A percentile compares a stretch with the other conserved stretches of the same genome.
Evolutionary conservation across 2,113 vertebrate species (phyloP).

Genomic region (Spilogale gracilis): DNA sequence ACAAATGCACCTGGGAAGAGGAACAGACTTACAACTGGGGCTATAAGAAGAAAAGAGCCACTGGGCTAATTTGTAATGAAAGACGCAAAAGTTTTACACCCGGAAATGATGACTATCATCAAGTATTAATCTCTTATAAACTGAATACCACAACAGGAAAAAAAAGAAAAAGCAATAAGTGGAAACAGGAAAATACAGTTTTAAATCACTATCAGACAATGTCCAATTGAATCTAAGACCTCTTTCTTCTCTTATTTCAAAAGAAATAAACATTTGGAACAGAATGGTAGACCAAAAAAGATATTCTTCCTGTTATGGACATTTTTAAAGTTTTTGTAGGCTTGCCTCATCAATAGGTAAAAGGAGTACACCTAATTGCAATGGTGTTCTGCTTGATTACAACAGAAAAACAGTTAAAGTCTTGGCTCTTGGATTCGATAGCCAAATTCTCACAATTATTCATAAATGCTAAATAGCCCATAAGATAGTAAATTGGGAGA

Average conservation of each 20-base stretch:
- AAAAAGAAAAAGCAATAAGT: neutral
- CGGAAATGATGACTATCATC: neutral
- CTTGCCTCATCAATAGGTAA: neutral
- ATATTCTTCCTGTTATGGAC: neutral
- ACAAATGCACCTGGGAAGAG: neutral
- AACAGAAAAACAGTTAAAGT: neutral
- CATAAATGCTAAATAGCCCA: neutral
- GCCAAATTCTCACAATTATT: neutral
- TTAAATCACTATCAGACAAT: neutral
- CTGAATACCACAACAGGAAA: neutral
- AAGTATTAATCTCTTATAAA: neutral
- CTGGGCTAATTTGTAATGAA: neutral
- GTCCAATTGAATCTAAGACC: neutral
- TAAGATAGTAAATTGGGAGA: neutral
- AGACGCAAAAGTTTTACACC: neutral
- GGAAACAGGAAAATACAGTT: neutral
- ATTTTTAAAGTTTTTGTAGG: neutral
- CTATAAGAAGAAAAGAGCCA: neutral
- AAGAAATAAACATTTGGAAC: neutral
- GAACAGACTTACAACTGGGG: neutral
- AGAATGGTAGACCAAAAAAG: neutral
- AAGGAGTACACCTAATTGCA: slow-evolving; percentile 48
- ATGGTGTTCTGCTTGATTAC: neutral
- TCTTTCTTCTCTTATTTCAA: neutral
- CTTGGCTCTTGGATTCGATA: neutral